Percentiles rank a stretch among this genome's conserved stretches.
phyloP scores from a whole-genome alignment of 2,113 vertebrate species.

The Eubucco bourcierii region DNA sequence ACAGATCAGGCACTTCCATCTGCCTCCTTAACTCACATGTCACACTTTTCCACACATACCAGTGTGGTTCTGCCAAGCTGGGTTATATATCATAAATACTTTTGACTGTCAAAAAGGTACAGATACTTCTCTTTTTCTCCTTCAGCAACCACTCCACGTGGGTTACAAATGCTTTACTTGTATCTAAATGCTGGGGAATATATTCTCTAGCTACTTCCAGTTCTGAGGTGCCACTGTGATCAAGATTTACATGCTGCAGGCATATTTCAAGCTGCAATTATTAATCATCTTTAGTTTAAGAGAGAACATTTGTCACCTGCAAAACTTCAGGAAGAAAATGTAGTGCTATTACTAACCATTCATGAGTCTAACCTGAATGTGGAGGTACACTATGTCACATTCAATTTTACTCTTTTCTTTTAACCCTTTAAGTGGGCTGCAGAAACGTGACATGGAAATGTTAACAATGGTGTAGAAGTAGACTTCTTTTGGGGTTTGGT shows the following conservation, averaged over 20 bases:
- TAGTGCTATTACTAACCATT: background rate
- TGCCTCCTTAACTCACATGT: slow-evolving; percentile 35
- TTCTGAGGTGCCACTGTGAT: background rate
- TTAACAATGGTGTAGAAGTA: background rate
- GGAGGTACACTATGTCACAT: background rate
- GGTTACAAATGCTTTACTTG: background rate
- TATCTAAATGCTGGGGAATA: background rate
- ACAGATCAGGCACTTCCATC: slow-evolving; percentile 22
- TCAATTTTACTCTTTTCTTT: background rate
- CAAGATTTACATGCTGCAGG: background rate
- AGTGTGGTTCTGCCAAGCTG: background rate
- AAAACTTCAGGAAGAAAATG: background rate
- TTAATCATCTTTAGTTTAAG: background rate
- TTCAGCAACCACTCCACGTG: background rate
- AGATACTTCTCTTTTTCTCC: background rate
- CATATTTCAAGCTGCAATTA: background rate
- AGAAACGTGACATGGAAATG: background rate
- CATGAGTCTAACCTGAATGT: background rate
- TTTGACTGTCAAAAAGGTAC: background rate
- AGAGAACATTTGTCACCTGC: background rate
- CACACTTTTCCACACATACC: slow-evolving; percentile 13
- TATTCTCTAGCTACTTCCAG: background rate
- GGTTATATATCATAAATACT: background rate
- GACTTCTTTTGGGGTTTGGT: too few species aligned
- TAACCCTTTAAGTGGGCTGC: background rate